A percentile compares a stretch with the other conserved stretches of the same genome.
Conservation (phyloP, 2,888 invertebrate species). For the Caenorhabditis virilis region DNA sequence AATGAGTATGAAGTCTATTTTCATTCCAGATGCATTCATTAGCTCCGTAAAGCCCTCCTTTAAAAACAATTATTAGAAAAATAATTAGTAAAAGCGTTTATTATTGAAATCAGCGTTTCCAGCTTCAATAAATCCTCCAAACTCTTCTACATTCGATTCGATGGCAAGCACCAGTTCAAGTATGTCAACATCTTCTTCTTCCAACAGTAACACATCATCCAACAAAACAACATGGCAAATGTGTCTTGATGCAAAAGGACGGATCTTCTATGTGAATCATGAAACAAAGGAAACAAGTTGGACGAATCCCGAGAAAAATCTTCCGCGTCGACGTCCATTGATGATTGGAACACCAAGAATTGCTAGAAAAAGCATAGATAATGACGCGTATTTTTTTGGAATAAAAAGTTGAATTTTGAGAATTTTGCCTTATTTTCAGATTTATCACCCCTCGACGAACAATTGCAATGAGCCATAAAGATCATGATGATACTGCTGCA, state of each 20-base stretch:
- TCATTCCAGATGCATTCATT: no score
- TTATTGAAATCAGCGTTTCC: no score
- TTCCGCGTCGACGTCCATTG: conserved; percentile 3
- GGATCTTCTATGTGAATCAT: conserved; percentile 96
- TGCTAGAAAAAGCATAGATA: not conserved
- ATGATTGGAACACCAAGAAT: conserved; percentile 1
- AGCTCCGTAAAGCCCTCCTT: no score
- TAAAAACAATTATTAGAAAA: not conserved
- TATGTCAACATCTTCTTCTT: conserved; percentile 1
- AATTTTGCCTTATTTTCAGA: conserved; percentile 12
- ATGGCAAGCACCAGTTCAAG: conserved; percentile 3
- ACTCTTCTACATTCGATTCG: not conserved
- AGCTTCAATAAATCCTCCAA: not conserved
- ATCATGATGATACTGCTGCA: not conserved
- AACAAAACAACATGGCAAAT: conserved; percentile 87
- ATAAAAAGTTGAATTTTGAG: no score
- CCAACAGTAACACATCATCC: not conserved
- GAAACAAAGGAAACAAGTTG: conserved; percentile 93
- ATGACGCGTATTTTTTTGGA: conserved; percentile 1
- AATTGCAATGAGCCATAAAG: not conserved
- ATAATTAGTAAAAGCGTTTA: no score
- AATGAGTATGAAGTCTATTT: no score
- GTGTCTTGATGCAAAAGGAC: conserved; percentile 91
- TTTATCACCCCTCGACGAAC: conserved; percentile 34
- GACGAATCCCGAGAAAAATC: conserved; percentile 75